Evolutionary conservation across 2,888 invertebrate species (phyloP), one percentile per base, ranked within the genome.

Genomic region (Nyleta sp.): DNA sequence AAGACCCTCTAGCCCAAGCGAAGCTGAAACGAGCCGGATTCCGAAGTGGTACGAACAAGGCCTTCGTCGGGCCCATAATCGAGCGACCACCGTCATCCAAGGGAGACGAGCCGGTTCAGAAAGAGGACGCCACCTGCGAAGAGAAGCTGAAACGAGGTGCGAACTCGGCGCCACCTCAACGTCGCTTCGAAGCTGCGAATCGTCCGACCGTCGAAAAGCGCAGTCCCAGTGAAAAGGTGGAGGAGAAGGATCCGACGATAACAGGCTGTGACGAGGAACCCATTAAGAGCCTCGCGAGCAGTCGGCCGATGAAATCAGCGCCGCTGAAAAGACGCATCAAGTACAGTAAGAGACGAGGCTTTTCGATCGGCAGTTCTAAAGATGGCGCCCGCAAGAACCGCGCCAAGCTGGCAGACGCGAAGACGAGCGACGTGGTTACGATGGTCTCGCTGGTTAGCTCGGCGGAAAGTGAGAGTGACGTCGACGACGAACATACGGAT

Each of bases 361-460:
- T 35, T 57, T 77, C 65, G 20, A 53, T 75, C 24, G 71, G 50
- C 6, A 48, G 40, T 38, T 77, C 80, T 13, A 87, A 83, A 50
- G 85, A 84, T 22, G 86, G 83, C 1, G 73, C 70, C 3, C 31
- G 8, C 79, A 82, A 67, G 46, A 81, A 73, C 20, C 60, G 76
- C 0, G 62, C 57, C 1, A 86, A 83, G 17, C 42, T 57, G 0
- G 18, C 81, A 1, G 86, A 86, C 7, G 20, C 77, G 0, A 87
- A 74, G 31, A 57, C 75, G 4, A 83, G 81, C 1, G 91, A 91
- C 52, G 88, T 95, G 33, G 92, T 94, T 0, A 95, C 95, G 0
- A 93, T 95, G 92, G 94, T 95, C 0, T 94, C 94, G 0, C 28
- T 95, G 46, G 91, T 94, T 2, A 94, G 94, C 84, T 94, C 94